Conservation (phyloP, 2,888 invertebrate species). For the Drosophila melanosoma region DNA sequence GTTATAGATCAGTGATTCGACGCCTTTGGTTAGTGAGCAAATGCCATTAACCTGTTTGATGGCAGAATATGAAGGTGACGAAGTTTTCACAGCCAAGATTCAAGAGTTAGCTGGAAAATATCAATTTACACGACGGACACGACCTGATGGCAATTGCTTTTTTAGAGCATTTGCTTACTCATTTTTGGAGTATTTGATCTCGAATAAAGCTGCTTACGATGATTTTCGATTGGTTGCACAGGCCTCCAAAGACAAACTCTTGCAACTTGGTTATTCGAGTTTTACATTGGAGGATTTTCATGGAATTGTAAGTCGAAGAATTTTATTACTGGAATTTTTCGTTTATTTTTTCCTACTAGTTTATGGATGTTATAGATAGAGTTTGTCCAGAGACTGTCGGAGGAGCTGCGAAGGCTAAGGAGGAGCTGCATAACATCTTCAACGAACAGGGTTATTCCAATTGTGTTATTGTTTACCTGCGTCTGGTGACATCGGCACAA, state of each 20-base stretch:
- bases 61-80: constrained; percentile 94
- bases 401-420: constrained; percentile 86
- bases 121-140: constrained; percentile 92
- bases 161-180: constrained; percentile 98
- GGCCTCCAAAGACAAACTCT: constrained; percentile 94
- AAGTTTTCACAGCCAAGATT: constrained; percentile 92
- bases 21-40: constrained; percentile 92
- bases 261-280: constrained; percentile 96
- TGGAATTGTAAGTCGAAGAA: constrained; percentile 88
- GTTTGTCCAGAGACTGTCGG: constrained; percentile 87
- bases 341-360: constrained; percentile 86
- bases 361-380: constrained; percentile 95
- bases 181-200: constrained; percentile 94
- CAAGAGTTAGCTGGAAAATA: constrained; percentile 93
- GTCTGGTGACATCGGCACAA: constrained; percentile 97
- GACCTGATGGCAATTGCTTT: constrained; percentile 99
- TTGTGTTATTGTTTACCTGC: constrained; percentile 96
- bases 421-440: constrained; percentile 93
- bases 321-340: accelerated
- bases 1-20: constrained; percentile 92
- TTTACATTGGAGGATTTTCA: constrained; percentile 99
- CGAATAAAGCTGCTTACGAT: constrained; percentile 92
- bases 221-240: constrained; percentile 93
- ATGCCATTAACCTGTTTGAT: constrained; percentile 91
- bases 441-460: constrained; percentile 97